These are phyloP conservation scores for Psittacula cyanocephala DNA, from an alignment of 2,113 vertebrate genomes.

Conservation along the genomic window DNA sequence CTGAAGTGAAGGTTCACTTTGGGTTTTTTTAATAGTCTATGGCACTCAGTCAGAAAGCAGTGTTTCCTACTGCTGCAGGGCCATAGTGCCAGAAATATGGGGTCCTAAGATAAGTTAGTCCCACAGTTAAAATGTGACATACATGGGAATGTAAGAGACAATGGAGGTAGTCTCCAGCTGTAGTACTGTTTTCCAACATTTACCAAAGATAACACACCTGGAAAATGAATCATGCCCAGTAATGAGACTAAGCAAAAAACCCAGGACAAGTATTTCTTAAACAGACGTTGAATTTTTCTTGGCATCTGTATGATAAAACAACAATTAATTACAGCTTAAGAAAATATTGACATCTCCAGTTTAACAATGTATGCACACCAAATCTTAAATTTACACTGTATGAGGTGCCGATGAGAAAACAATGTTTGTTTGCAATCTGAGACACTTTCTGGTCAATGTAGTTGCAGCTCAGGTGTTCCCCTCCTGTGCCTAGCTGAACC, in stretches of 20 bases:
- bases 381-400: background rate
- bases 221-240: background rate
- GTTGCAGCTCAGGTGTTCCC: background rate
- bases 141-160: background rate
- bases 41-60: background rate
- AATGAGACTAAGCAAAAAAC: background rate
- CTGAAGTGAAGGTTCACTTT: background rate
- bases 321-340: background rate
- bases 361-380: background rate
- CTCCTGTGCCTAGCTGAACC: background rate
- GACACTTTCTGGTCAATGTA: background rate
- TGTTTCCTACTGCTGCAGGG: background rate
- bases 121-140: background rate
- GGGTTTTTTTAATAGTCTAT: background rate
- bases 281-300: background rate
- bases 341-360: background rate
- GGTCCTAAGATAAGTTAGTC: background rate
- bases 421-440: background rate
- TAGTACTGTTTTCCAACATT: background rate
- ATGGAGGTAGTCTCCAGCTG: background rate
- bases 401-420: background rate
- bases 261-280: background rate
- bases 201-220: background rate
- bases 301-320: background rate
- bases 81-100: fast-evolving